Base-by-base conservation (phyloP, 2,113 vertebrate genomes). In the Agapornis roseicollis region DNA sequence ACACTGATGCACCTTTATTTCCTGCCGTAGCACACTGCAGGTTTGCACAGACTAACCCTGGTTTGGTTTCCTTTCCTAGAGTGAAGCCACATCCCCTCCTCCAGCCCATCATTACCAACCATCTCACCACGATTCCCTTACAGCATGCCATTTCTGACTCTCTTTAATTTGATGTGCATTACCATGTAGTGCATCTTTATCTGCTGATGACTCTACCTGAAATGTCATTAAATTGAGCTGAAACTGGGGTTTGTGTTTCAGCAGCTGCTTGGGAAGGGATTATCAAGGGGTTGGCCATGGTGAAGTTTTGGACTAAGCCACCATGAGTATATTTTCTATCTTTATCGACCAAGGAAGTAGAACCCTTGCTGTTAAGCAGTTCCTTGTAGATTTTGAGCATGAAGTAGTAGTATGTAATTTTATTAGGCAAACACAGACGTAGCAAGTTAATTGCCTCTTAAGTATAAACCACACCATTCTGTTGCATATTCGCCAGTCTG, bases 341-440 rank as follows among this genome's bases (percentile, higher is more conserved):
- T 76, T 89, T 95, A 79, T 68, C 88, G 88, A 94, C 52, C 91
- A 93, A 95, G 82, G 58, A 52, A 97, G 55, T 97, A 92, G 90
- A 96, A 35, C 80, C 82, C 74, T 92, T 95, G 90, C 89, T 28
- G 49, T 93, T 80, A 89, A 90, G 66, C 74, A 95, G 78, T 94
- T 97, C 89, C 95, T 96, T 92, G 80, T 96, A 94, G 85, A 94
- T 94, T 93, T 94, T 94, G 58, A 96, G 91, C 79, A 85, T 96
- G 94, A 96, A 88, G 17, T 95, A 96, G 80, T 93, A 91, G 96
- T 96, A 90, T 94, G 53, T 91, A 93, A 94, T 83, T 87, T 95
- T 78, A 96, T 93, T 91, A 96, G 87, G 95, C 94, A 93, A 89
- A 93, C 16, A 4, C 69, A 39, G 95, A 93, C 88, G 53, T 42